Conservation (phyloP, 2,888 invertebrate genomes). For the Platerodrilus igneus region DNA sequence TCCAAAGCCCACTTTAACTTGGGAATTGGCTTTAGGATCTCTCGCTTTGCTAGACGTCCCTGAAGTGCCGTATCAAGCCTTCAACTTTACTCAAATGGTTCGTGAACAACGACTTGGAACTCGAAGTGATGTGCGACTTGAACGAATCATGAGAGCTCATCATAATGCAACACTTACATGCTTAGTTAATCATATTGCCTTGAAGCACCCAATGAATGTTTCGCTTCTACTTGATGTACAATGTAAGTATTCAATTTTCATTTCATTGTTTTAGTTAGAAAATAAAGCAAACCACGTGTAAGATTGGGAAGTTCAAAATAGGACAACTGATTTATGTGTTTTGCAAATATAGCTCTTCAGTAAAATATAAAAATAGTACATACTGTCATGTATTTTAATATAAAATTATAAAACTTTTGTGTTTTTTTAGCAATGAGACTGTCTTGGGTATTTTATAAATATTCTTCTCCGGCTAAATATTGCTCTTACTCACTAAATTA, state of each 20-base stretch:
- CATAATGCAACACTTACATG: slow-evolving; percentile 85
- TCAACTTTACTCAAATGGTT: slow-evolving; percentile 47
- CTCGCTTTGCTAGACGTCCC: slow-evolving; percentile 56
- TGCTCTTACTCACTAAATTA: too few relatives aligned
- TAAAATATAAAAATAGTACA: too few relatives aligned
- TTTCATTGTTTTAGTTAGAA: neutral
- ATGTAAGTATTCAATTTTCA: slow-evolving; percentile 54
- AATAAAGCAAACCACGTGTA: too few relatives aligned
- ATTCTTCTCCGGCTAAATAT: too few relatives aligned
- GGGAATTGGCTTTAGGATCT: slow-evolving; percentile 61
- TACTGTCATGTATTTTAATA: too few relatives aligned
- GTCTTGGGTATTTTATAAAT: too few relatives aligned
- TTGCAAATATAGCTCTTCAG: too few relatives aligned
- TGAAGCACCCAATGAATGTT: slow-evolving; percentile 55
- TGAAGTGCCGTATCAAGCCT: slow-evolving; percentile 53
- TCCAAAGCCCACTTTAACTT: slow-evolving; percentile 62
- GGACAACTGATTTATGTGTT: too few relatives aligned
- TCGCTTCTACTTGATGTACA: slow-evolving; percentile 61
- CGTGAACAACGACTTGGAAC: slow-evolving; percentile 48
- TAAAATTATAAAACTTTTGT: too few relatives aligned
- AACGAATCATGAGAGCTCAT: slow-evolving; percentile 74
- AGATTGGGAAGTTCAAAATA: too few relatives aligned
- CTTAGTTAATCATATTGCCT: slow-evolving; percentile 66
- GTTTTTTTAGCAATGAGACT: too few relatives aligned
- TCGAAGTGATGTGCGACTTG: slow-evolving; percentile 62